Percentiles rank a stretch among this genome's conserved stretches.
Conservation (phyloP, 2,888 invertebrate species). For the Papilio gigon region DNA sequence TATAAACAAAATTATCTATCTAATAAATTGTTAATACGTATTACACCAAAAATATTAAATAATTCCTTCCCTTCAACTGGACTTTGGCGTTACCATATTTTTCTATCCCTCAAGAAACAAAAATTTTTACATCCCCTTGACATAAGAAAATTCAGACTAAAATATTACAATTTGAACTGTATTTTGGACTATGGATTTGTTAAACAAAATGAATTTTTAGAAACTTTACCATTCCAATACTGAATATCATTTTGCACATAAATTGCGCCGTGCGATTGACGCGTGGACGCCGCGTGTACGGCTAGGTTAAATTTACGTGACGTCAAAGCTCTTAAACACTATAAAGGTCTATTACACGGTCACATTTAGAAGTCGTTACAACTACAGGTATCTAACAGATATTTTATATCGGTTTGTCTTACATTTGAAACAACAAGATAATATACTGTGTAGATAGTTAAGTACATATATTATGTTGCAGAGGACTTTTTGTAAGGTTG, state of each 20-base stretch:
- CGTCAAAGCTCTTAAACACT: not conserved
- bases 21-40: slow-evolving; percentile 55
- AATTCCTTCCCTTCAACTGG: slow-evolving; percentile 56
- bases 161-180: too few species aligned
- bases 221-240: too few species aligned
- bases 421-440: not conserved
- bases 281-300: not conserved
- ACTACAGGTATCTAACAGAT: not conserved
- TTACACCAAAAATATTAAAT: slow-evolving; percentile 62
- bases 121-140: not conserved
- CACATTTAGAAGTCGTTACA: slow-evolving; percentile 1
- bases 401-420: not conserved
- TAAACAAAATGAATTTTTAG: too few species aligned
- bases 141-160: too few species aligned
- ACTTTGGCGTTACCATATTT: slow-evolving; percentile 61
- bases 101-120: slow-evolving; percentile 28
- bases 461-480: too few species aligned
- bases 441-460: not conserved
- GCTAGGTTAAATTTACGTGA: too few species aligned
- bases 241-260: not conserved
- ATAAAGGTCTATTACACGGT: not conserved
- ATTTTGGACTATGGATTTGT: too few species aligned
- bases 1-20: slow-evolving; percentile 62
- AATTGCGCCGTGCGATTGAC: not conserved
- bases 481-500: too few species aligned